Evolutionary conservation across 37 sponge, comb jelly and placozoan species (phyloP).

Genomic region (Spongilla lacustris): DNA sequence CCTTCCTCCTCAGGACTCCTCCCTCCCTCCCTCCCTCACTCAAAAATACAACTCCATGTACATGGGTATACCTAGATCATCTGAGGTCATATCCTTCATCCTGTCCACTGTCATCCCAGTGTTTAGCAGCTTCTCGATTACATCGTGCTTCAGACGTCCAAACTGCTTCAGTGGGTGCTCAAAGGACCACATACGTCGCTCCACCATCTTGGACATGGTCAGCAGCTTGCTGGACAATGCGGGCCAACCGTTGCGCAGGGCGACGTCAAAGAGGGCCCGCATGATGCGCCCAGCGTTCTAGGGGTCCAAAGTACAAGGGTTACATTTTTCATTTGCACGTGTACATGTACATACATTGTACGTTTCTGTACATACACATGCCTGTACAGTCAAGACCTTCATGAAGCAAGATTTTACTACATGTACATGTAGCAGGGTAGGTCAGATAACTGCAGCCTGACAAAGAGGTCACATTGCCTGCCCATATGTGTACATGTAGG

Average conservation of each 20-base stretch:
- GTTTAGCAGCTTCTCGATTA: constrained; percentile 65
- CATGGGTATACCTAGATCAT: constrained; percentile 89
- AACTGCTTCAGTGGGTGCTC: constrained; percentile 95
- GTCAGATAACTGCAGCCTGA: too few relatives aligned
- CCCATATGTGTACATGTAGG: too few relatives aligned
- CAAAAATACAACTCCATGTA: too few relatives aligned
- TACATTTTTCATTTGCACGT: too few relatives aligned
- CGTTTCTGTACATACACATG: too few relatives aligned
- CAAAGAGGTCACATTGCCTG: too few relatives aligned
- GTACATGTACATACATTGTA: too few relatives aligned
- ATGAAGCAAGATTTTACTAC: too few relatives aligned
- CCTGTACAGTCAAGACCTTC: too few relatives aligned
- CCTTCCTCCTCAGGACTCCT: too few relatives aligned
- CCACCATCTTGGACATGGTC: constrained; percentile 79
- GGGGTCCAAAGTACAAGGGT: background rate
- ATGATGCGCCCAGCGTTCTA: constrained; percentile 93
- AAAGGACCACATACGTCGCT: constrained; percentile 84
- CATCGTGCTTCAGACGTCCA: constrained; percentile 52
- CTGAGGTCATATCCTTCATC: constrained; percentile 85
- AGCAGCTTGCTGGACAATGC: constrained; percentile 70
- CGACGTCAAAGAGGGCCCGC: constrained; percentile 93
- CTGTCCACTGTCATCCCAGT: constrained; percentile 64
- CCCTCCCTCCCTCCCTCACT: too few relatives aligned
- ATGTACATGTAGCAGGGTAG: too few relatives aligned
- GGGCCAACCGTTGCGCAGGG: constrained; percentile 80